A percentile compares a stretch with the other conserved stretches of the same genome.
Evolutionary conservation across 2,888 invertebrate species (phyloP).

Genomic region (Agrotis ipsilon): DNA sequence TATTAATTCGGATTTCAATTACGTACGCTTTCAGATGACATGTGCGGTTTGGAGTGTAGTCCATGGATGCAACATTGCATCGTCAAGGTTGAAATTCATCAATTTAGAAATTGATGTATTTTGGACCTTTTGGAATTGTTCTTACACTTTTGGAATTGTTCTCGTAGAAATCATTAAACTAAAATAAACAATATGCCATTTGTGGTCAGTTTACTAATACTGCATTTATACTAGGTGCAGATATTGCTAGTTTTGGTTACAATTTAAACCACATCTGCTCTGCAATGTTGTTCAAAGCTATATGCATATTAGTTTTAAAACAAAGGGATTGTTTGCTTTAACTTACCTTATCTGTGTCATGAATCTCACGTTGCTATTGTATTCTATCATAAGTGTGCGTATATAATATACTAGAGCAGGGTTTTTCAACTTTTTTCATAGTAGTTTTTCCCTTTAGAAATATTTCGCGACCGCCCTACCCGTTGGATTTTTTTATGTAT

Average conservation of each 20-base stretch:
- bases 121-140: background rate
- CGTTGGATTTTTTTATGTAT: too few relatives aligned
- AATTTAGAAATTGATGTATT: too few relatives aligned
- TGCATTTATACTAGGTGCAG: background rate
- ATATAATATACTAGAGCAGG: background rate
- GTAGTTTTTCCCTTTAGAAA: too few relatives aligned
- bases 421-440: too few relatives aligned
- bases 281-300: background rate
- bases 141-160: background rate
- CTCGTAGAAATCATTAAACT: background rate
- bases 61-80: too few relatives aligned
- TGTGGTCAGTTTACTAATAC: background rate
- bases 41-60: too few relatives aligned
- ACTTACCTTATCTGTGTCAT: background rate
- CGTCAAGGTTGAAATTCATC: too few relatives aligned
- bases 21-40: too few relatives aligned
- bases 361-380: conserved; percentile 7
- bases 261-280: background rate
- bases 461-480: too few relatives aligned
- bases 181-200: background rate
- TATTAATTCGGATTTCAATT: too few relatives aligned
- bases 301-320: conserved; percentile 6
- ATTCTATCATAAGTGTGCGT: conserved; percentile 17
- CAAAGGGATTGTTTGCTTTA: conserved; percentile 15
- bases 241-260: background rate